These are phyloP conservation scores for Eledone cirrhosa DNA, from an alignment of 2,888 invertebrate genomes.

Conservation along the genomic window DNA sequence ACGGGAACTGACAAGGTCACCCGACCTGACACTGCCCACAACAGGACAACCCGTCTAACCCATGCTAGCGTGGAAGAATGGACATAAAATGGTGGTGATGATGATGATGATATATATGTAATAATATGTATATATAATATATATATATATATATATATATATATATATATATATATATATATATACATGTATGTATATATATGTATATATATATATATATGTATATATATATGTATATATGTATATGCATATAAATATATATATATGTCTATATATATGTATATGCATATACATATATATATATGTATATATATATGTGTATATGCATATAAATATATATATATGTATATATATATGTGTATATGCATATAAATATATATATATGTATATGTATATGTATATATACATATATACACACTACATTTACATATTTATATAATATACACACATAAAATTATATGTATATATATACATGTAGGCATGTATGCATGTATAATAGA, in stretches of 20 bases:
- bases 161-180: background rate
- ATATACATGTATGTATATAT: constrained; percentile 15
- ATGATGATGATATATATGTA: no score
- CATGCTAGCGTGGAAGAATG: no score
- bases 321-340: background rate
- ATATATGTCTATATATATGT: background rate
- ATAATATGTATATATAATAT: no score
- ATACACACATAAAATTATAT: background rate
- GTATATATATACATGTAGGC: background rate
- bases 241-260: background rate
- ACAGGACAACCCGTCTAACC: no score
- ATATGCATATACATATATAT: background rate
- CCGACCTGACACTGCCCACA: no score
- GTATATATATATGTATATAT: constrained; percentile 14
- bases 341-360: background rate
- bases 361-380: background rate
- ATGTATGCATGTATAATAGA: background rate
- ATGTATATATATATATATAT: background rate
- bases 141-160: no score
- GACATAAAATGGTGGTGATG: no score
- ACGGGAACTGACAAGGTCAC: no score
- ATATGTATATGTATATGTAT: background rate
- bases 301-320: background rate
- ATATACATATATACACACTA: background rate
- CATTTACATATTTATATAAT: background rate